Evolutionary conservation across 2,888 invertebrate genomes (phyloP).

Genomic region (Euclidia mi): DNA sequence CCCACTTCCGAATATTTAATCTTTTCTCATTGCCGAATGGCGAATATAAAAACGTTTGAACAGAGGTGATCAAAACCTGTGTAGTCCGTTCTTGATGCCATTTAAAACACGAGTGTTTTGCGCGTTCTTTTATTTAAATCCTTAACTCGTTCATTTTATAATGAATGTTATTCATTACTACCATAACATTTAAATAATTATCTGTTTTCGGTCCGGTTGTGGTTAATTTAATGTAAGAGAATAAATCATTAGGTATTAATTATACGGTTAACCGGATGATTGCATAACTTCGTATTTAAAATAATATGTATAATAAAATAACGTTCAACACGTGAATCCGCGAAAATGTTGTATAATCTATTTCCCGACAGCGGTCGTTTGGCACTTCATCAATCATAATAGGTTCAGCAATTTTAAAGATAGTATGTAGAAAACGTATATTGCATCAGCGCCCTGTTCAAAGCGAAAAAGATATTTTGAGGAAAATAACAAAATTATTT

Average conservation of each 20-base stretch:
- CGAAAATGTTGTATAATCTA: slow-evolving; percentile 1
- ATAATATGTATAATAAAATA: not conserved
- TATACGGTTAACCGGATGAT: no score
- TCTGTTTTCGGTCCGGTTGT: not conserved
- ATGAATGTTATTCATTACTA: no score
- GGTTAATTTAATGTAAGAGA: not conserved
- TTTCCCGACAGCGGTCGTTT: slow-evolving; percentile 13
- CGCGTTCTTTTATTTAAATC: no score
- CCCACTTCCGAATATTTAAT: slow-evolving; percentile 29
- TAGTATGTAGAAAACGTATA: slow-evolving; percentile 7
- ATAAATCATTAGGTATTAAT: not conserved
- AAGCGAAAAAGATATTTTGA: slow-evolving; percentile 12
- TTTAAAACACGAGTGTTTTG: no score
- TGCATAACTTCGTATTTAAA: no score
- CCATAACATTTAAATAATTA: no score
- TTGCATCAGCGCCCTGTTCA: slow-evolving; percentile 14
- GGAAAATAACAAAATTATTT: slow-evolving; percentile 12
- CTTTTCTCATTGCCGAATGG: slow-evolving; percentile 10
- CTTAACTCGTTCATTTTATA: no score
- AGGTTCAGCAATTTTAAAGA: slow-evolving; percentile 21
- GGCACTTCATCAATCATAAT: slow-evolving; percentile 31
- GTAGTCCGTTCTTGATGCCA: not conserved
- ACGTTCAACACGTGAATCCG: no score
- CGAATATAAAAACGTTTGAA: slow-evolving; percentile 1
- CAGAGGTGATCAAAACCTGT: no score